These are phyloP conservation scores for Phanerotoma sp. DNA, from an alignment of 2,888 invertebrate genomes.

Conservation along the genomic window DNA sequence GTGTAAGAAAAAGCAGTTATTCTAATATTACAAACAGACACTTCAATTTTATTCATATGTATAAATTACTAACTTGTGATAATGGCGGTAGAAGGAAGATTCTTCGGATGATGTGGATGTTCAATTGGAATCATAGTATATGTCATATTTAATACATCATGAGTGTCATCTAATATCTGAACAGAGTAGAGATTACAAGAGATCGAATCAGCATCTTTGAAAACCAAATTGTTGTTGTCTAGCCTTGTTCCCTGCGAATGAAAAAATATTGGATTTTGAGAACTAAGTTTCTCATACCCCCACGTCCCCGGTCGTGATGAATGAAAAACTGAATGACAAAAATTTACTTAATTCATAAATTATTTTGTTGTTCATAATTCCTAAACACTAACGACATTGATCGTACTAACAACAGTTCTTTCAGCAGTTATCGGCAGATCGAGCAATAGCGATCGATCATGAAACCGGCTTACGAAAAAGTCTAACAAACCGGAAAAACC, in stretches of 20 bases:
- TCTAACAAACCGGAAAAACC: no score
- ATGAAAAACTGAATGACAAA: neutral
- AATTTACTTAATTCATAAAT: no score
- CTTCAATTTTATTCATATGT: no score
- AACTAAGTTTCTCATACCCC: neutral
- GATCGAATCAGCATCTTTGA: constrained; percentile 57
- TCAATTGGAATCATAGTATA: constrained; percentile 51
- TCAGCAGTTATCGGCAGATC: no score
- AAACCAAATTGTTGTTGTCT: constrained; percentile 51
- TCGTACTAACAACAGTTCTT: no score
- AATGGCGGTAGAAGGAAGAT: constrained; percentile 45
- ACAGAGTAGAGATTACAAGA: constrained; percentile 56
- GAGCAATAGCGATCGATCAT: no score
- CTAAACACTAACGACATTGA: no score
- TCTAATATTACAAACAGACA: no score
- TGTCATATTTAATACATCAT: constrained; percentile 53
- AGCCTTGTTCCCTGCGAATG: constrained; percentile 52
- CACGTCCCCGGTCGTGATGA: no score
- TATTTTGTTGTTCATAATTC: no score
- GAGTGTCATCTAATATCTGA: constrained; percentile 50
- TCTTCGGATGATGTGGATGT: constrained; percentile 37
- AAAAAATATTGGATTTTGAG: neutral
- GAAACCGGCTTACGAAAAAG: no score
- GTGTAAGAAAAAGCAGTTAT: no score
- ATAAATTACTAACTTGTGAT: constrained; percentile 43